Evolutionary conservation across 2,888 invertebrate genomes (phyloP).

Genomic region (Drosophila antonietae): DNA sequence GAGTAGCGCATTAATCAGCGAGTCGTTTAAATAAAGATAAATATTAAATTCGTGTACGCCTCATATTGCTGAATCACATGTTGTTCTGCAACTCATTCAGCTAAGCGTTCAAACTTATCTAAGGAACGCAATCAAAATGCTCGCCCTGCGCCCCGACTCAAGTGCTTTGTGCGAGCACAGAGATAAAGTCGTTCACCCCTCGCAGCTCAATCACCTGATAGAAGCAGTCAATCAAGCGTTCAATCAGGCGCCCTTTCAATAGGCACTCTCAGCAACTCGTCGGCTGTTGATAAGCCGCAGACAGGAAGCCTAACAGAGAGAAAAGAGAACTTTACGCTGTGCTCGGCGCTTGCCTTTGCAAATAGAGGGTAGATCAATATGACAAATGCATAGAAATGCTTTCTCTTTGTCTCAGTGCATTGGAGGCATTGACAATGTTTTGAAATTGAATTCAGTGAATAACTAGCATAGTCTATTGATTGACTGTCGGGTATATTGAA

Average conservation of each 20-base stretch:
- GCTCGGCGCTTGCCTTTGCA: background rate
- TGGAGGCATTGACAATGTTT: background rate
- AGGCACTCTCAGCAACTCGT: slow-evolving; percentile 30
- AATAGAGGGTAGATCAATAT: background rate
- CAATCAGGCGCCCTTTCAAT: slow-evolving; percentile 42
- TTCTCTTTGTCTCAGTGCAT: background rate
- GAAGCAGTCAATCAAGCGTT: slow-evolving; percentile 46
- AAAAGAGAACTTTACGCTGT: slow-evolving; percentile 6
- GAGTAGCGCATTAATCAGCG: background rate
- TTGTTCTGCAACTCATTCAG: slow-evolving; percentile 36
- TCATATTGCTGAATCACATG: slow-evolving; percentile 16
- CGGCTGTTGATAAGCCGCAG: slow-evolving; percentile 44
- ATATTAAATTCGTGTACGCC: background rate
- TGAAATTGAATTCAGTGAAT: background rate
- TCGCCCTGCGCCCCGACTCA: slow-evolving; percentile 23
- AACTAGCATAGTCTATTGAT: background rate
- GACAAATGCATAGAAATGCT: background rate
- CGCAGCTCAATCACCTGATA: slow-evolving; percentile 13
- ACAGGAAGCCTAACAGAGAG: background rate
- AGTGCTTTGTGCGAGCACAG: slow-evolving; percentile 14
- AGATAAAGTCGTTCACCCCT: background rate
- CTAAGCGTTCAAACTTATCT: slow-evolving; percentile 42
- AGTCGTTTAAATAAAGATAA: background rate
- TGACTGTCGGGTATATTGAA: background rate
- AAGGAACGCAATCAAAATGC: slow-evolving; percentile 31